Conservation (phyloP, 2,797 vertebrate species). For the Ciconia nigra region DNA sequence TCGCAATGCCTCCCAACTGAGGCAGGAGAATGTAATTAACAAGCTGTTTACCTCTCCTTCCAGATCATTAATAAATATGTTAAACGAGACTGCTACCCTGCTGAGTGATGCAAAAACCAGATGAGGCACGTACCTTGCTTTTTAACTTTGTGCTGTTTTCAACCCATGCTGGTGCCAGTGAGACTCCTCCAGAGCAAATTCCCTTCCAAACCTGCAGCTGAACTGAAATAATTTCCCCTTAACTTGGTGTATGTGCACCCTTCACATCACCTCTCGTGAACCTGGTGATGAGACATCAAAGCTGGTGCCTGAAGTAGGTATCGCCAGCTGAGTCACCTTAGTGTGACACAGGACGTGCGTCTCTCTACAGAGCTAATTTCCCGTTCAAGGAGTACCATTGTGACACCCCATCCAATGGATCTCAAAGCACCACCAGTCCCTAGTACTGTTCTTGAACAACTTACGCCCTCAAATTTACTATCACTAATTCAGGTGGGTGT, state of each 20-base stretch:
- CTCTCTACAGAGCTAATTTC: background rate
- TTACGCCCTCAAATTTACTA: background rate
- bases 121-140: background rate
- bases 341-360: rapidly evolving
- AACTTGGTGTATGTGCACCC: background rate
- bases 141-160: background rate
- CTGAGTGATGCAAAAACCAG: background rate
- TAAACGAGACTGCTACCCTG: constrained; percentile 15
- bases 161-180: background rate
- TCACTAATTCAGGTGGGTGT: background rate
- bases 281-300: background rate
- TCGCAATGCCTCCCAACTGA: constrained; percentile 29
- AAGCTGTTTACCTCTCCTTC: constrained; percentile 58
- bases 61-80: constrained; percentile 51
- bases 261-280: background rate
- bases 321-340: background rate
- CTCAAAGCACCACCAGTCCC: background rate
- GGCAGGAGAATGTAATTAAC: constrained; percentile 57
- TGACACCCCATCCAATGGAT: background rate
- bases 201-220: background rate
- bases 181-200: background rate
- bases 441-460: background rate
- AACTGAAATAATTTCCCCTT: background rate
- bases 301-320: background rate
- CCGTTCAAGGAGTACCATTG: rapidly evolving